phyloP scores from a whole-genome alignment of 2,888 invertebrate species.

The Pegoplata infirma region DNA sequence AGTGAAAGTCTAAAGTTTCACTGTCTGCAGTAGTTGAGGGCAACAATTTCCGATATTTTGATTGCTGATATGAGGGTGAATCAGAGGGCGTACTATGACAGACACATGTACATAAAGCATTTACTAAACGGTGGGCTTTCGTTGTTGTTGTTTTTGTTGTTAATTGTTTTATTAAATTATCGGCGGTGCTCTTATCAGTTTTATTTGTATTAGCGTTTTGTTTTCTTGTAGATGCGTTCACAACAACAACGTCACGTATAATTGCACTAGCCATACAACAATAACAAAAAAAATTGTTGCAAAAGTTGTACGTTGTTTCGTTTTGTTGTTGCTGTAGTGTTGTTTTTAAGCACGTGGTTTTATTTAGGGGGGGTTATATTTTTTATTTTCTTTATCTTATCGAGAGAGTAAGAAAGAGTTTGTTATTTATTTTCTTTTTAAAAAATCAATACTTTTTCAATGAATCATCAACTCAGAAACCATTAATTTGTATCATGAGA shows the following conservation, averaged over 20 bases:
- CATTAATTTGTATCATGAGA: slow-evolving; percentile 6
- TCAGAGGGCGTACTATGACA: slow-evolving; percentile 25
- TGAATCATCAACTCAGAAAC: not conserved
- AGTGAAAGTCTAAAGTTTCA: slow-evolving; percentile 41
- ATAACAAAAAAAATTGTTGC: slow-evolving; percentile 3
- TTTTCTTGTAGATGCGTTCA: slow-evolving; percentile 41
- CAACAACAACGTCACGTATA: slow-evolving; percentile 68
- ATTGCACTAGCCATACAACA: slow-evolving; percentile 73
- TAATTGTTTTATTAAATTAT: no score
- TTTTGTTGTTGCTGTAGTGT: not conserved
- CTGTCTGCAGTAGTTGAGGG: not conserved
- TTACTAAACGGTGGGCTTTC: slow-evolving; percentile 27
- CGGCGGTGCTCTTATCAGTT: slow-evolving; percentile 15
- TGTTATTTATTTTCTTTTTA: not conserved
- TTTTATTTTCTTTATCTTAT: slow-evolving; percentile 2
- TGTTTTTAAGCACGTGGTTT: slow-evolving; percentile 44
- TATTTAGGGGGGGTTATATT: not conserved
- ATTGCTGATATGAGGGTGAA: slow-evolving; percentile 36
- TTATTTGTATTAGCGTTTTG: slow-evolving; percentile 8
- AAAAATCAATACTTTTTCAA: not conserved
- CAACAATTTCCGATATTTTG: slow-evolving; percentile 2
- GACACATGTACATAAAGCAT: slow-evolving; percentile 18
- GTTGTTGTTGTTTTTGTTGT: slow-evolving; percentile 2
- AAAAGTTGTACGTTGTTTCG: no score
- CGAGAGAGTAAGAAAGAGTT: not conserved